Conservation (phyloP, 2,888 invertebrate genomes). For the Perithous albicinctus region DNA sequence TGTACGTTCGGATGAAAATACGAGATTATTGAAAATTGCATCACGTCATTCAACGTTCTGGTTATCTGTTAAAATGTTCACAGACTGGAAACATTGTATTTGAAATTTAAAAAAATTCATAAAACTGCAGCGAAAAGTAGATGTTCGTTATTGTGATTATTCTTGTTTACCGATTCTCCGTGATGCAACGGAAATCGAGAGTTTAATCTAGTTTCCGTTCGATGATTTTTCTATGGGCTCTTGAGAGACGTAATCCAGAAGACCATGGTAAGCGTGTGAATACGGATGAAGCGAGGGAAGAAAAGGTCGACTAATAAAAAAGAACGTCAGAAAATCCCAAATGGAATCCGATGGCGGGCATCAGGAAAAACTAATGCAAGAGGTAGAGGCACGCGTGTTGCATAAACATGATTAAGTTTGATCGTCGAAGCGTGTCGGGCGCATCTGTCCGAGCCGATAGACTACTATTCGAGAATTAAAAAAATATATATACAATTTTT, state of each 20-base stretch:
- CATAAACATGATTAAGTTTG: constrained; percentile 82
- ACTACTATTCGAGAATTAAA: constrained; percentile 35
- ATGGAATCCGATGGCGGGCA: constrained; percentile 46
- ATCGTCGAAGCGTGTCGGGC: constrained; percentile 76
- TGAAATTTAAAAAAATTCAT: too few species aligned
- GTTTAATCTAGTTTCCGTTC: constrained; percentile 40
- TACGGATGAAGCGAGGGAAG: constrained; percentile 11
- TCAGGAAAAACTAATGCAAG: constrained; percentile 46
- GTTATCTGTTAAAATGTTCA: too few species aligned
- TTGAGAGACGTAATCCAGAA: constrained; percentile 40
- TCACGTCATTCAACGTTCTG: too few species aligned
- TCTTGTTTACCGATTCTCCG: not conserved
- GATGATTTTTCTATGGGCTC: constrained; percentile 34
- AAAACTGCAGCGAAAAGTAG: not conserved
- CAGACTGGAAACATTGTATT: too few species aligned
- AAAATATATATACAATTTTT: constrained; percentile 56
- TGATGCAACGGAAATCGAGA: constrained; percentile 18
- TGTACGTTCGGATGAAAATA: too few species aligned
- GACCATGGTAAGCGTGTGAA: constrained; percentile 24
- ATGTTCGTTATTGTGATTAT: not conserved
- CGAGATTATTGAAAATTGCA: too few species aligned
- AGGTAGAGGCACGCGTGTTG: constrained; percentile 75
- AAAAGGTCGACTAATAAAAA: constrained; percentile 58
- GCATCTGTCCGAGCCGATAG: constrained; percentile 76
- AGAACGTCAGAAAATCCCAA: constrained; percentile 54